These are phyloP conservation scores for Monochamus alternatus DNA, from an alignment of 2,888 invertebrate genomes.

Conservation along the genomic window DNA sequence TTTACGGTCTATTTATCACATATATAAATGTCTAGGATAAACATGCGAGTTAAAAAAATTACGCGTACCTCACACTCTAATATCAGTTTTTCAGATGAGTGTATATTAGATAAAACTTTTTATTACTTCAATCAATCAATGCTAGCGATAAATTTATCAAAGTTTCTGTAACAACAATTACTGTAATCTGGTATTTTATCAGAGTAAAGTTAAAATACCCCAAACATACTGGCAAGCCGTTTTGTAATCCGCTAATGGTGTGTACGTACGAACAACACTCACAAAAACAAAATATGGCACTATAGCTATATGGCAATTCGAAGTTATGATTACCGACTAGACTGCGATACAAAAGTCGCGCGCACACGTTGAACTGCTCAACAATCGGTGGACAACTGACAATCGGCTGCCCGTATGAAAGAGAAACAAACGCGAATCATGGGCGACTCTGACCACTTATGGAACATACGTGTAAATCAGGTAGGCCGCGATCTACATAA, in stretches of 20 bases:
- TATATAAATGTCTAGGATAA: no score
- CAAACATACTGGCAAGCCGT: constrained; percentile 5
- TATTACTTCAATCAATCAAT: no score
- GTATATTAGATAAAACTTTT: no score
- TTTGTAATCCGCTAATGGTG: constrained; percentile 29
- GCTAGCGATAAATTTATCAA: neutral
- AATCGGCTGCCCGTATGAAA: constrained; percentile 54
- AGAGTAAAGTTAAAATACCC: constrained; percentile 8
- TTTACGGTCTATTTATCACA: no score
- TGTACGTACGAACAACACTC: constrained; percentile 24
- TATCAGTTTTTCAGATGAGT: no score
- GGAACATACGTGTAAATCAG: constrained; percentile 57
- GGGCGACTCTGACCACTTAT: constrained; percentile 61
- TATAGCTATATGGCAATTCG: neutral
- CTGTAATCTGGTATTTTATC: constrained; percentile 9
- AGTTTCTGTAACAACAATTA: neutral
- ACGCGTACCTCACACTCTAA: neutral
- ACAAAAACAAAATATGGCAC: constrained; percentile 34
- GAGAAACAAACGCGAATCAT: constrained; percentile 56
- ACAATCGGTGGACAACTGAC: constrained; percentile 65
- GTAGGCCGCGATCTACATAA: constrained; percentile 57
- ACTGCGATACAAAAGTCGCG: constrained; percentile 43
- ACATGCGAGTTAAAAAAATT: no score
- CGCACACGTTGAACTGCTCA: constrained; percentile 56
- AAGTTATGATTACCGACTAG: constrained; percentile 17